A percentile compares a stretch with the other conserved stretches of the same genome.
These are phyloP conservation scores for Hydrotaea cyrtoneurina DNA, from an alignment of 2,888 invertebrate species.

Conservation along the genomic window DNA sequence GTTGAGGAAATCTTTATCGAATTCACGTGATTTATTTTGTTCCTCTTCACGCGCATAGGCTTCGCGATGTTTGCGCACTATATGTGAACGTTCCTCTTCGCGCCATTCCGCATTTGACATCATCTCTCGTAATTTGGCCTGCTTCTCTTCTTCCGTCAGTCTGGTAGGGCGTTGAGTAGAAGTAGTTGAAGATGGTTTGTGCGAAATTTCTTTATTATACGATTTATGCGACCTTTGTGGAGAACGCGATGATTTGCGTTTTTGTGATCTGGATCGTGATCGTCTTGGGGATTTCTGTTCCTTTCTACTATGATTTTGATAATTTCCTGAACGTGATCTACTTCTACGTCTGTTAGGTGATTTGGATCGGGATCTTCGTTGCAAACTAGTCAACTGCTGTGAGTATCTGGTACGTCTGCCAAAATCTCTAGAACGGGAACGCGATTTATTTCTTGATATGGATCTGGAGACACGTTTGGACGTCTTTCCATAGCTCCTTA, in stretches of 20 bases:
- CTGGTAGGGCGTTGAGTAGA: background rate
- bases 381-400: background rate
- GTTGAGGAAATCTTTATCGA: constrained; percentile 82
- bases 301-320: constrained; percentile 5
- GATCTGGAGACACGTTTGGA: background rate
- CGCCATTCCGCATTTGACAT: constrained; percentile 88
- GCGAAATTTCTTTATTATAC: background rate
- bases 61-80: constrained; percentile 85
- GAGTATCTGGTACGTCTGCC: background rate
- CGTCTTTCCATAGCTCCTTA: background rate
- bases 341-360: background rate
- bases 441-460: constrained; percentile 38
- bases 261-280: constrained; percentile 29
- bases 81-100: constrained; percentile 85
- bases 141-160: constrained; percentile 84
- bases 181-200: background rate
- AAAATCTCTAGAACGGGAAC: constrained; percentile 9
- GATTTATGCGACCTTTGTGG: constrained; percentile 24
- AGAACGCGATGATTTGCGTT: background rate
- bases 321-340: background rate
- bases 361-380: background rate
- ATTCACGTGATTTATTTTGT: constrained; percentile 80
- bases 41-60: constrained; percentile 82
- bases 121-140: constrained; percentile 89
- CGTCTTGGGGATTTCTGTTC: background rate